Base-by-base conservation (phyloP, 2,797 vertebrate species). In the Selene dorsalis region DNA sequence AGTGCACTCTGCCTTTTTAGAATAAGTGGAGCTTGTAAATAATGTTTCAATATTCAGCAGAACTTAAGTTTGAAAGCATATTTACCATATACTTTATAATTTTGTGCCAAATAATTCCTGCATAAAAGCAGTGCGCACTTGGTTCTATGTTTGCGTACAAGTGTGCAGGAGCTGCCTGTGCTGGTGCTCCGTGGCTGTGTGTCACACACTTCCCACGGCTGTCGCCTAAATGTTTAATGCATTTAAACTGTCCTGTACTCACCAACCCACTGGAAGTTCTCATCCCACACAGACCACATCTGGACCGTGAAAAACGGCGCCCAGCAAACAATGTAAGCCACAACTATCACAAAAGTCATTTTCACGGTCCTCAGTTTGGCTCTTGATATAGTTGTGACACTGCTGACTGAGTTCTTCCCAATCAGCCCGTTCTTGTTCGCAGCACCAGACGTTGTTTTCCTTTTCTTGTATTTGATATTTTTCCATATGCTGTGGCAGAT, bases 251-350 rank as follows among this genome's bases (percentile, higher is more conserved):
- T 22, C 22, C 4, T 11, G 10, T 48, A 92, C 94, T 87, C 94
- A 99, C 98, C 98, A 5, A 87, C 87, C 94, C 94, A 98, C 39
- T 85, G 69, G 79, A 96, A 96, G 39, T 94, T 94, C 16, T 93
- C 55, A 75, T 98, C 98, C 97, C 97, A 99, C 69, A 96, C 98
- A 0, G 98, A 98, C 96, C 97, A 98, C 97, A 99, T 97, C 94
- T 99, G 97, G 61, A 98, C 94, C 0, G 88, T 94, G 91, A 99
- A 98, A 91, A 97, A 99, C 30, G 98, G 98, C 11, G 96, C 94
- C 97, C 97, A 99, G 93, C 98, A 99, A 3, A 97, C 66, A 10
- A 98, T 89, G 86, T 99, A 99, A 0, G 95, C 97, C 60, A 97
- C 87, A 18, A 99, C 96, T 14, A 99, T 99, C n/a, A 99, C 97